A percentile compares a stretch with the other conserved stretches of the same genome.
These are phyloP conservation scores for Epicauta chinensis DNA, from an alignment of 1,140 invertebrate genomes.

Conservation along the genomic window DNA sequence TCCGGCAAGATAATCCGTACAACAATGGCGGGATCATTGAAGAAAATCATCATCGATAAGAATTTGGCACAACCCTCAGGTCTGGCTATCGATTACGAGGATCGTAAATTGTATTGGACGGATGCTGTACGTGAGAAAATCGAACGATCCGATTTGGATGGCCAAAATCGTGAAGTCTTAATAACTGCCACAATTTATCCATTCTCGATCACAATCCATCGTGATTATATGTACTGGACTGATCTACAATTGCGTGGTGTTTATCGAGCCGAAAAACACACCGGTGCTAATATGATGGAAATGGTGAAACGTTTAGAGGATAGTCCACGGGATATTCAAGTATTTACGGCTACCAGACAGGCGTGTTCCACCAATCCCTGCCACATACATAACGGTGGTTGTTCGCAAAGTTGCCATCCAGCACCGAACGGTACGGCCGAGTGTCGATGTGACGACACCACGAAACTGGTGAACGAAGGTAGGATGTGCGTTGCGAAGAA, in stretches of 20 bases:
- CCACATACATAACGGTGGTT: conserved; percentile 90
- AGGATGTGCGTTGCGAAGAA: conserved; percentile 86
- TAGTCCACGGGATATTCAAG: conserved; percentile 84
- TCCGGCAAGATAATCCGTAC: conserved; percentile 91
- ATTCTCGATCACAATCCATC: conserved; percentile 88
- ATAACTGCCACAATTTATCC: conserved; percentile 92
- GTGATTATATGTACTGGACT: conserved; percentile 95
- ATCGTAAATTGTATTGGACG: conserved; percentile 94
- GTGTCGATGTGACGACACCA: conserved; percentile 80
- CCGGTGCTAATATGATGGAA: conserved; percentile 89
- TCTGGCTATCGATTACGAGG: conserved; percentile 93
- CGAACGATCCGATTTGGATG: conserved; percentile 86
- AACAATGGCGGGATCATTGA: conserved; percentile 94
- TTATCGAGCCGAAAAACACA: conserved; percentile 94
- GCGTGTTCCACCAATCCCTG: conserved; percentile 81
- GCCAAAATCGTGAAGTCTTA: conserved; percentile 67
- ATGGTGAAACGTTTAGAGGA: conserved; percentile 89
- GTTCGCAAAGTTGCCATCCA: conserved; percentile 91
- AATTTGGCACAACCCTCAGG: conserved; percentile 94
- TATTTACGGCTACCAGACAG: conserved; percentile 76
- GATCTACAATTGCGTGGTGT: conserved; percentile 91
- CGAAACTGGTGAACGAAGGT: conserved; percentile 85
- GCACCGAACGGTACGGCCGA: conserved; percentile 75
- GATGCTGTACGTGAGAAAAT: conserved; percentile 97
- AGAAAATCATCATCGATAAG: conserved; percentile 81